These are phyloP conservation scores for Leptoclinus maculatus DNA, from an alignment of 2,797 vertebrate species.

Conservation along the genomic window DNA sequence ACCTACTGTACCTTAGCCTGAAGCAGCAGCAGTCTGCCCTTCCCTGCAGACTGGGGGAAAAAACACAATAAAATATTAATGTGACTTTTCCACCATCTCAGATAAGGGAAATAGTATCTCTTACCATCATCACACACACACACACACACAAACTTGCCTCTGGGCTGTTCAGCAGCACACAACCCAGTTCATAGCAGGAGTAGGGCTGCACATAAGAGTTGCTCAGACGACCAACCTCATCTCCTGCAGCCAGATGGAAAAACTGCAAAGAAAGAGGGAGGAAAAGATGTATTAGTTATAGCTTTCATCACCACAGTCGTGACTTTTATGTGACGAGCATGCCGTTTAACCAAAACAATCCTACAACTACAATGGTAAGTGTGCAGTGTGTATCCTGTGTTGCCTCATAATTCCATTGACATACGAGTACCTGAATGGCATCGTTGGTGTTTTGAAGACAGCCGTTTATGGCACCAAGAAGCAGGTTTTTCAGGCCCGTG, in stretches of 20 bases:
- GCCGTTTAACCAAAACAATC: not conserved
- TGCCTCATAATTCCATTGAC: not conserved
- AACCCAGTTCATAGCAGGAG: constrained; percentile 96
- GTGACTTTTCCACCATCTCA: constrained; percentile 16
- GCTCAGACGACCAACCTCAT: constrained; percentile 90
- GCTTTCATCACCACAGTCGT: not conserved
- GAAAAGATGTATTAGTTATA: not conserved
- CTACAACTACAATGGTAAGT: not conserved
- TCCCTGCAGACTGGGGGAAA: constrained; percentile 88
- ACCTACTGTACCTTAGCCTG: constrained; percentile 92
- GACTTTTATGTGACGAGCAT: not conserved
- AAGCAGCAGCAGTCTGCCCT: constrained; percentile 91
- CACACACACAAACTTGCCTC: constrained; percentile 81
- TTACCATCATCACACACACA: not conserved
- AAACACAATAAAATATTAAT: constrained; percentile 37
- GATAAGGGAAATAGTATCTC: not conserved
- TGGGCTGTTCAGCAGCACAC: constrained; percentile 90
- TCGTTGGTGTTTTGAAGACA: constrained; percentile 94
- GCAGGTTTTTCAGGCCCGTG: constrained; percentile 92
- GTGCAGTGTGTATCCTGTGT: not conserved
- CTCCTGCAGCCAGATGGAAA: constrained; percentile 92
- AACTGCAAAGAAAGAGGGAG: constrained; percentile 78
- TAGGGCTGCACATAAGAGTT: constrained; percentile 96
- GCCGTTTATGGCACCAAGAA: constrained; percentile 96
- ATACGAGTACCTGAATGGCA: constrained; percentile 89